These are phyloP conservation scores for Bos javanicus DNA, from an alignment of 2,113 vertebrate genomes.

Conservation along the genomic window DNA sequence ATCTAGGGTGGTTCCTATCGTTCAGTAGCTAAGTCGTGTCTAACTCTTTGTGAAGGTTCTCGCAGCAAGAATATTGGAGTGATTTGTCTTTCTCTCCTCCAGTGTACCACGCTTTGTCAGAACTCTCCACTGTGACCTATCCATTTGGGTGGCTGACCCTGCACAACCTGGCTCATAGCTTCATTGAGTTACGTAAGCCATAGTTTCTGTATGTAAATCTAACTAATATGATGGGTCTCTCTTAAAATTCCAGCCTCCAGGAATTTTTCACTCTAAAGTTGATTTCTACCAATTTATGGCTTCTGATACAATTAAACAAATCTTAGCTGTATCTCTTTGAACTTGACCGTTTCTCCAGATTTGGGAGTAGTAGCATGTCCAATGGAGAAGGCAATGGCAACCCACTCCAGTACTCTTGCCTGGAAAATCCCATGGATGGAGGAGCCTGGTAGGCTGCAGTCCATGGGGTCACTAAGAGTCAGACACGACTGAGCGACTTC, in stretches of 20 bases:
- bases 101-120: fast-evolving
- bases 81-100: background rate
- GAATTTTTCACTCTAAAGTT: background rate
- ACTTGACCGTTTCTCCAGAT: background rate
- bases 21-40: fast-evolving
- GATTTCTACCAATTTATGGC: background rate
- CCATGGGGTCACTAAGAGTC: no score
- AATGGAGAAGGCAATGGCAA: background rate
- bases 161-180: background rate
- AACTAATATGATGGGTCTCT: background rate
- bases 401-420: no score
- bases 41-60: background rate
- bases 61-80: background rate
- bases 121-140: background rate
- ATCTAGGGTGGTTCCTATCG: background rate
- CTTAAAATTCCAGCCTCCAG: background rate
- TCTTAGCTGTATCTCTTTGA: background rate
- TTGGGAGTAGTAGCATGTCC: background rate
- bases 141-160: background rate
- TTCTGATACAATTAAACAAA: background rate
- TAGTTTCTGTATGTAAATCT: background rate
- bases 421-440: no score
- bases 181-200: background rate
- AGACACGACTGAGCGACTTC: no score
- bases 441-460: no score